Evolutionary conservation across 2,888 invertebrate genomes (phyloP).

Genomic region (Amphipoea oculea): DNA sequence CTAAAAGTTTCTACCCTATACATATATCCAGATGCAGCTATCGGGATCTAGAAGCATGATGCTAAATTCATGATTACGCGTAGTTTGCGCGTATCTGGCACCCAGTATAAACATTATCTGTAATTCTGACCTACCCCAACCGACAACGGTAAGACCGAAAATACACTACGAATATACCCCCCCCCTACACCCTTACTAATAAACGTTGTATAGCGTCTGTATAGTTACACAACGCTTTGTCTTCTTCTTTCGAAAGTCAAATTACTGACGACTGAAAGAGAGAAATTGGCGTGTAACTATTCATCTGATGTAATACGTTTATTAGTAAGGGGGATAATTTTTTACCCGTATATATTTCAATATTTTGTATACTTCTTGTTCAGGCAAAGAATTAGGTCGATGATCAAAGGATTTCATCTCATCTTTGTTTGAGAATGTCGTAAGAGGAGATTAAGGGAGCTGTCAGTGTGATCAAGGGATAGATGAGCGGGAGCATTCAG

Average conservation of each 20-base stretch:
- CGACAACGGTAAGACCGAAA: not conserved
- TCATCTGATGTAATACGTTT: no score
- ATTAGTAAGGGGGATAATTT: no score
- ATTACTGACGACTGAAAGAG: no score
- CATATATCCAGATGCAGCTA: not conserved
- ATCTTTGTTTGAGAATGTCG: constrained; percentile 32
- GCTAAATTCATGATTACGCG: no score
- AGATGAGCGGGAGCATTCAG: not conserved
- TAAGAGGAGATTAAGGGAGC: constrained; percentile 16
- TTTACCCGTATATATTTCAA: not conserved
- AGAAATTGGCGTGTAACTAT: no score
- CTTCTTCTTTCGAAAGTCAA: no score
- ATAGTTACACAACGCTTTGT: no score
- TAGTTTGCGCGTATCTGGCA: not conserved
- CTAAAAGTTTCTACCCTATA: not conserved
- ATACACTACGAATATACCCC: not conserved
- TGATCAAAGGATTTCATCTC: constrained; percentile 24
- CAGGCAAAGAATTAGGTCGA: not conserved
- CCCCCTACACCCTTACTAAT: no score
- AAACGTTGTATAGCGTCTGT: no score
- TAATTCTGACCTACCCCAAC: not conserved
- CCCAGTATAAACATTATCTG: not conserved
- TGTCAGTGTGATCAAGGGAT: not conserved
- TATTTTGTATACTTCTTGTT: not conserved
- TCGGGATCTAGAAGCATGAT: not conserved